Evolutionary conservation across 2,888 invertebrate genomes (phyloP).

Genomic region (Dynastes grantii): DNA sequence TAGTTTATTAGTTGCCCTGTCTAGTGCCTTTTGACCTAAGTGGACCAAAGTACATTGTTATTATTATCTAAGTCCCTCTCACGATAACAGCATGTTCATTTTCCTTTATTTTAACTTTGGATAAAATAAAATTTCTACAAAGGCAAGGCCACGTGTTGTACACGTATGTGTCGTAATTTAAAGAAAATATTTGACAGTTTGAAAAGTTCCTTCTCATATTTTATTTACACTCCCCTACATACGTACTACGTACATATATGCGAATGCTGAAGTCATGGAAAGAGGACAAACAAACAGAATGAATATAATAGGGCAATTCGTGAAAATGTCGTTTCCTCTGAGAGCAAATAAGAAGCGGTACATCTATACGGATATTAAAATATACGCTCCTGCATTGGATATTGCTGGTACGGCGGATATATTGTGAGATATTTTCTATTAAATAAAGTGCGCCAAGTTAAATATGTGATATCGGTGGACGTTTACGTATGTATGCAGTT

Average conservation of each 20-base stretch:
- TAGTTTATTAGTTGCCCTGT: too few species aligned
- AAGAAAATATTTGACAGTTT: constrained; percentile 18
- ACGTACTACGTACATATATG: not conserved
- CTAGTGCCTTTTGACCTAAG: too few species aligned
- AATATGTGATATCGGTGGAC: too few species aligned
- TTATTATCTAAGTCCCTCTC: too few species aligned
- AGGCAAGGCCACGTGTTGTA: too few species aligned
- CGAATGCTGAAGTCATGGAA: not conserved
- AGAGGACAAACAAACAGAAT: not conserved
- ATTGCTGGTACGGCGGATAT: too few species aligned
- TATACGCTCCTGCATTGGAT: not conserved
- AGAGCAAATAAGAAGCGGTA: not conserved
- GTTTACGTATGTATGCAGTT: too few species aligned
- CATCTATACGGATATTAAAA: not conserved
- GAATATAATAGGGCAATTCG: not conserved
- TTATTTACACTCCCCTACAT: not conserved
- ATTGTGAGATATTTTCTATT: not conserved
- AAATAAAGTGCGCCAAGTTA: too few species aligned
- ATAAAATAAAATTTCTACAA: not conserved
- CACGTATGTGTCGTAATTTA: not conserved
- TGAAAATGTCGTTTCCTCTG: not conserved
- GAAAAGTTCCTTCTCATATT: constrained; percentile 9
- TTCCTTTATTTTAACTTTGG: not conserved
- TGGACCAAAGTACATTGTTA: too few species aligned
- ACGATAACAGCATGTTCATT: too few species aligned